Evolutionary conservation across 2,797 vertebrate genomes (phyloP).

Genomic region (Bucorvus abyssinicus): DNA sequence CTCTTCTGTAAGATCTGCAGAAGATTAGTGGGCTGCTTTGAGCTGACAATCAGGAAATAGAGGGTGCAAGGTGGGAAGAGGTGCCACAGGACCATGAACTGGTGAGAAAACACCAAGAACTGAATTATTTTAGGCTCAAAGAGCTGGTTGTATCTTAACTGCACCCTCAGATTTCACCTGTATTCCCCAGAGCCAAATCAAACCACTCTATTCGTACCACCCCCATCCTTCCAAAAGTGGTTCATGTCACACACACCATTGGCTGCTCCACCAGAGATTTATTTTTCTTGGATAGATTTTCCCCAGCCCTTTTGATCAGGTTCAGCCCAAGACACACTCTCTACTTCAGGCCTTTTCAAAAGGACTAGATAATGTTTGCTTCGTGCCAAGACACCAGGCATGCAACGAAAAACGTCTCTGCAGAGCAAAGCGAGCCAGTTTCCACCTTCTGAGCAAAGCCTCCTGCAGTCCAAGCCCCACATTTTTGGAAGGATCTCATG

Average conservation of each 20-base stretch:
- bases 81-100: neutral
- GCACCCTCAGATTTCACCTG: neutral
- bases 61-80: neutral
- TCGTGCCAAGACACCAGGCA: neutral
- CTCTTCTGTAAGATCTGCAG: neutral
- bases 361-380: neutral
- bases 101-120: neutral
- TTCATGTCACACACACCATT: neutral
- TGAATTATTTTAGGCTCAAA: neutral
- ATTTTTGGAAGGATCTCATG: neutral
- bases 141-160: neutral
- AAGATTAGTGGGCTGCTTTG: neutral
- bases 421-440: neutral
- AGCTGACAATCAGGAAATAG: neutral
- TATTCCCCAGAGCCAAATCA: neutral
- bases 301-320: neutral
- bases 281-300: slow-evolving; percentile 5
- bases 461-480: neutral
- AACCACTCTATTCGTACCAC: neutral
- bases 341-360: neutral
- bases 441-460: neutral
- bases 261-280: neutral
- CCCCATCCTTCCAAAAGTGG: neutral
- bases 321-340: slow-evolving; percentile 36
- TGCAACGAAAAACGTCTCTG: neutral